Base-by-base conservation (phyloP, 2,797 vertebrate genomes). In the Spinus olivaceus region DNA sequence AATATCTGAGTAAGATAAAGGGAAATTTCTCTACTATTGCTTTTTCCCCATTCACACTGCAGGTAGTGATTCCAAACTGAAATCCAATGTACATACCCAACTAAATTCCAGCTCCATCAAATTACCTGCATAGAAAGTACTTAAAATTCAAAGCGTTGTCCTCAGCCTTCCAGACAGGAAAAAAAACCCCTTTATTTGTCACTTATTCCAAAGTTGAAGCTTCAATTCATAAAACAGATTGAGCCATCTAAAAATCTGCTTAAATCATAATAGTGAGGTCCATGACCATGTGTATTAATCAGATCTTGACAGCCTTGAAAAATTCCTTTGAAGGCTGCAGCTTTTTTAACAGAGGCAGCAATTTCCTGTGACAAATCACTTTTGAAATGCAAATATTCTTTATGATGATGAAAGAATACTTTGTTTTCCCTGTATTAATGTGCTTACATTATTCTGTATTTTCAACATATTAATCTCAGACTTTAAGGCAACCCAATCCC, bases 391-490 rank as follows among this genome's bases (percentile, higher is more conserved):
- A 95, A 70, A 91, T 63, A 81, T 54, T 83, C 59, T n/a, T 33
- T 12, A 41, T 20, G 54, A 70, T 6, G 10, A 69, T 22, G 60
- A 80, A 81, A 92, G 72, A 90, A 95, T 16, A 74, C 44, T 30
- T 88, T 51, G 12, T 59, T 84, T 91, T 56, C 72, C 63, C 80
- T 79, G n/a, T 33, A 79, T 59, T 90, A 83, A 96, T 76, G 60
- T 8, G 44, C 63, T 91, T 91, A 86, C 69, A 86, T 94, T 95
- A 95, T 86, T 83, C 91, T 73, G 56, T 33, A 67, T 63, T 95
- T 92, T 79, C 94, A 95, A 92, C 51, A 12, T 81, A 95, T 95
- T 93, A 92, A 86, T 95, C 95, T 95, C 90, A 80, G 93, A 49
- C 64, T 79, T 79, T 63, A 84, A 94, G 83, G 78, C 92, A 91